Conservation (phyloP, 2,113 vertebrate species). For the Emydura subglobosa region DNA sequence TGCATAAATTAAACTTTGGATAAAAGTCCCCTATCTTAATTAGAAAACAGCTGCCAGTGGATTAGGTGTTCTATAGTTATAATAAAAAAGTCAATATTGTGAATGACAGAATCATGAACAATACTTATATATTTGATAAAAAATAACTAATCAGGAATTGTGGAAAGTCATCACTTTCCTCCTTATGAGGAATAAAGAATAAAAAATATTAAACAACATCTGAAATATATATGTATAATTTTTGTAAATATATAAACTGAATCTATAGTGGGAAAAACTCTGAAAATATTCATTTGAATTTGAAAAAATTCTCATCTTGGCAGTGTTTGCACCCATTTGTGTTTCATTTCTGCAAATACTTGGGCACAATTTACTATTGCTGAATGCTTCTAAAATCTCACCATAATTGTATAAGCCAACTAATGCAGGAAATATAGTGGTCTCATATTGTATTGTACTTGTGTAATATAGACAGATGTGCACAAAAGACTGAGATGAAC, state of each 20-base stretch:
- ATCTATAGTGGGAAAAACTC: background rate
- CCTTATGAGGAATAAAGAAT: background rate
- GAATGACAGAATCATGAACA: background rate
- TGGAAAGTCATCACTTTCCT: background rate
- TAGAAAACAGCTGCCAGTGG: background rate
- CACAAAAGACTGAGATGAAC: background rate
- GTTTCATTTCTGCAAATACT: background rate
- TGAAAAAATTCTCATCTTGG: background rate
- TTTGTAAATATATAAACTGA: background rate
- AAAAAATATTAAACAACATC: background rate
- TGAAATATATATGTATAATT: background rate
- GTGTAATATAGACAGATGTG: background rate
- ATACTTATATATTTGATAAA: background rate
- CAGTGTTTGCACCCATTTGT: background rate
- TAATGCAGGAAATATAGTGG: accelerated
- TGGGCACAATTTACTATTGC: background rate
- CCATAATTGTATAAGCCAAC: background rate
- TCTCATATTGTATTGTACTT: too few relatives aligned
- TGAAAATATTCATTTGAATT: background rate
- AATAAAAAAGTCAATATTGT: background rate
- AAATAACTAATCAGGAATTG: background rate
- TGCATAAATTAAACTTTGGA: background rate
- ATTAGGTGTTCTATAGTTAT: background rate
- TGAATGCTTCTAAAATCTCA: background rate
- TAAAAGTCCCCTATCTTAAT: background rate